These are phyloP conservation scores for Melangyna quadrimaculata DNA, from an alignment of 2,888 invertebrate species.

Conservation along the genomic window DNA sequence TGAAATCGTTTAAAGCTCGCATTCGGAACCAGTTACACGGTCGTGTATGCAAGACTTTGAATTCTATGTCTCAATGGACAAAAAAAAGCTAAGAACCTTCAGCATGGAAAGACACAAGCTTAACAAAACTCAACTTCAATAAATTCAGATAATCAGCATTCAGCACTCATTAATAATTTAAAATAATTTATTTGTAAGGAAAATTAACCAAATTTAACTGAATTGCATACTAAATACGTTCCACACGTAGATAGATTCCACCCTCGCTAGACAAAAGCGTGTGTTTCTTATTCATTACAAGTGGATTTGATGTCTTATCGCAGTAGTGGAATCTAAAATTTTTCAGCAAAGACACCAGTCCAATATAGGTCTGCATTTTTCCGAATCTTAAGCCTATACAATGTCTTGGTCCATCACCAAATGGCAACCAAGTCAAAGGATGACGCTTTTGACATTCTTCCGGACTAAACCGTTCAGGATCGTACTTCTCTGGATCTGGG, in stretches of 20 bases:
- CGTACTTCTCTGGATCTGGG: slow-evolving; percentile 83
- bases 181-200: background rate
- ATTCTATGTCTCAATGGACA: too few species aligned
- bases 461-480: slow-evolving; percentile 83
- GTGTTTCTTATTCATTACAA: slow-evolving; percentile 1
- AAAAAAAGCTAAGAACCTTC: too few species aligned
- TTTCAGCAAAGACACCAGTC: slow-evolving; percentile 68
- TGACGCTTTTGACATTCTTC: slow-evolving; percentile 82
- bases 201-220: background rate
- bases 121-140: too few species aligned
- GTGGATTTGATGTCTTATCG: slow-evolving; percentile 68
- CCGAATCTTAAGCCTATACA: slow-evolving; percentile 79
- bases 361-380: slow-evolving; percentile 76
- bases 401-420: slow-evolving; percentile 78
- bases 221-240: slow-evolving; percentile 5
- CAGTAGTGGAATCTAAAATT: background rate
- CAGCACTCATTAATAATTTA: background rate
- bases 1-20: too few species aligned
- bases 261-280: slow-evolving; percentile 8
- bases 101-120: too few species aligned
- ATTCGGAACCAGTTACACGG: too few species aligned
- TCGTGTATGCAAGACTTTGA: too few species aligned
- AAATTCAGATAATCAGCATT: too few species aligned
- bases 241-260: slow-evolving; percentile 71
- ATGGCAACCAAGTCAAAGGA: slow-evolving; percentile 76